Conservation (phyloP, 2,888 invertebrate genomes). For the Polyommatus iphigenia region DNA sequence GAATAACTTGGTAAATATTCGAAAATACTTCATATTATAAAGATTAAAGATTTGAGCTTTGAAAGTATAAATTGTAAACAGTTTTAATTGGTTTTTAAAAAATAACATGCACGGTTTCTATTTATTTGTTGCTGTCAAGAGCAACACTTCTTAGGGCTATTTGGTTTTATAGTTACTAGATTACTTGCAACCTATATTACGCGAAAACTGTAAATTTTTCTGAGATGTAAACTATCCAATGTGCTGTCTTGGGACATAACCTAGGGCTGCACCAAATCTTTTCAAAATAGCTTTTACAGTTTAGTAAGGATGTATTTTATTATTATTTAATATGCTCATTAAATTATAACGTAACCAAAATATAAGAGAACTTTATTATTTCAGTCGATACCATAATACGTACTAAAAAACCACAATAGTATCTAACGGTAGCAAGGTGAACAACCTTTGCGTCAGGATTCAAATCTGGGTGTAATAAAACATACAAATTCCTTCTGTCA, state of each 20-base stretch:
- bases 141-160: too few relatives aligned
- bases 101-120: not conserved
- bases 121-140: too few relatives aligned
- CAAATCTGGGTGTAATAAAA: constrained; percentile 63
- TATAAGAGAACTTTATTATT: not conserved
- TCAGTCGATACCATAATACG: not conserved
- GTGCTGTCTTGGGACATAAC: too few relatives aligned
- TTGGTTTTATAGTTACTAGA: too few relatives aligned
- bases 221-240: too few relatives aligned
- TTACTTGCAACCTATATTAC: too few relatives aligned
- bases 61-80: not conserved
- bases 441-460: constrained; percentile 65
- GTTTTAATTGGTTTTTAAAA: not conserved
- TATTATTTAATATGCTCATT: not conserved
- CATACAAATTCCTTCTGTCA: constrained; percentile 70
- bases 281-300: too few relatives aligned
- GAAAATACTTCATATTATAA: not conserved
- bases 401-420: constrained; percentile 40
- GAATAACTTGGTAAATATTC: constrained; percentile 20
- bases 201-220: too few relatives aligned
- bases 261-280: too few relatives aligned
- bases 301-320: not conserved
- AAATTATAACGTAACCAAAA: not conserved
- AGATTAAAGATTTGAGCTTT: not conserved
- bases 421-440: constrained; percentile 65